Evolutionary conservation across 2,888 invertebrate genomes (phyloP), one percentile per base, ranked within the genome.

Genomic region (Andrena praecox): DNA sequence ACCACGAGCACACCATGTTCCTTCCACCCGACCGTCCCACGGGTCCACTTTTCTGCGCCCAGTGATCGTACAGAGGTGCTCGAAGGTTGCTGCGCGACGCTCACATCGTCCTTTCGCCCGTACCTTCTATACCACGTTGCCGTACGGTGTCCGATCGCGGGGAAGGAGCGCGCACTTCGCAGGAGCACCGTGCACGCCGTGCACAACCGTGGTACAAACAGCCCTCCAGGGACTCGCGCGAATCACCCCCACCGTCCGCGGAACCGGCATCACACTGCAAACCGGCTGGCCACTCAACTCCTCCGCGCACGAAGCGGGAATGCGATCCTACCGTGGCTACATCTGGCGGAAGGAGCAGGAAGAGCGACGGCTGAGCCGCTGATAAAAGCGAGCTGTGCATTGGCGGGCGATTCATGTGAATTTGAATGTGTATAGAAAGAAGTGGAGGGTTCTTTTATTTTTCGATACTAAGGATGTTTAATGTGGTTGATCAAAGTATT

Each of bases 181-280:
- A 70, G 63, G 67, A 73, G 60, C 71, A 77, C 70, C 64, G 56
- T 84, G 66, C 72, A 76, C 76, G 70, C 80, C 71, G 73, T 68
- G 72, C 80, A 80, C 76, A 66, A 82, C 68, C 77, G 73, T 59
- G 69, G 59, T 84, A 77, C 74, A 68, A 77, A 76, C 80, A 77
- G 79, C 69, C 78, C 75, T 85, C 86, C 66, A 35, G 72, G 75
- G 60, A 81, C 68, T 54, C 74, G 72, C 79, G 84, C 86, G 77
- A 83, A 84, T 83, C 89, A 89, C 85, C 90, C 89, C 90, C 88
- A 87, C 89, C 89, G 85, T 85, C 77, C 84, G 85, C 88, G 82
- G 80, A 88, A 90, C 89, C 91, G 91, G 89, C 91, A 88, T 85
- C 87, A 84, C 70, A 88, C 91, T 91, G 90, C 90, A 88, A 90